Evolutionary conservation across 2,888 invertebrate species (phyloP).

Genomic region (Subacronicta megacephala): DNA sequence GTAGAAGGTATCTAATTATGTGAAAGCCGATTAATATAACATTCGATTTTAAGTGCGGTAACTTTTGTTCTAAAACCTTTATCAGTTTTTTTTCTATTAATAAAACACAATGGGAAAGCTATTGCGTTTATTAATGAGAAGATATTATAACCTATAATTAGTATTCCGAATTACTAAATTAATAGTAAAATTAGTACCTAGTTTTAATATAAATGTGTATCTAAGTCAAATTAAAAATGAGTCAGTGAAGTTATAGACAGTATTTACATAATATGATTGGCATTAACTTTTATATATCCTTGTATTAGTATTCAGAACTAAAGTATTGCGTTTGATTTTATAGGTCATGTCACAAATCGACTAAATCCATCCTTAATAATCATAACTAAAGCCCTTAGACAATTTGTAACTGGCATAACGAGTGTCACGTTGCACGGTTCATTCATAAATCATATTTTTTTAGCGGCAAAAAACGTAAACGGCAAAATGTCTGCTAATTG

Average conservation of each 20-base stretch:
- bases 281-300: too few relatives aligned
- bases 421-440: conserved; percentile 78
- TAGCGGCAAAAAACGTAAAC: conserved; percentile 70
- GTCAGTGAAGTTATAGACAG: too few relatives aligned
- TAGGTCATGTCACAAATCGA: conserved; percentile 35
- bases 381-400: conserved; percentile 71
- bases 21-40: conserved; percentile 41
- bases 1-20: conserved; percentile 40
- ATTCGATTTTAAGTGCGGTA: conserved; percentile 26
- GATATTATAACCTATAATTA: background rate
- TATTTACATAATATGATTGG: too few relatives aligned
- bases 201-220: too few relatives aligned
- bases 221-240: too few relatives aligned
- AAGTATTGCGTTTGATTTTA: too few relatives aligned
- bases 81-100: conserved; percentile 20
- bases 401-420: conserved; percentile 85
- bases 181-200: too few relatives aligned
- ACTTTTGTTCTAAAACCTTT: conserved; percentile 21
- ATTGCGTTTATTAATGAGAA: background rate
- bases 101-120: conserved; percentile 33
- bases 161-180: too few relatives aligned
- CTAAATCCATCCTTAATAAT: conserved; percentile 62
- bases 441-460: conserved; percentile 87
- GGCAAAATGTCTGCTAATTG: conserved; percentile 88
- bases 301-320: too few relatives aligned